Conservation (phyloP, 1,140 invertebrate species). For the Conus betulinus region DNA sequence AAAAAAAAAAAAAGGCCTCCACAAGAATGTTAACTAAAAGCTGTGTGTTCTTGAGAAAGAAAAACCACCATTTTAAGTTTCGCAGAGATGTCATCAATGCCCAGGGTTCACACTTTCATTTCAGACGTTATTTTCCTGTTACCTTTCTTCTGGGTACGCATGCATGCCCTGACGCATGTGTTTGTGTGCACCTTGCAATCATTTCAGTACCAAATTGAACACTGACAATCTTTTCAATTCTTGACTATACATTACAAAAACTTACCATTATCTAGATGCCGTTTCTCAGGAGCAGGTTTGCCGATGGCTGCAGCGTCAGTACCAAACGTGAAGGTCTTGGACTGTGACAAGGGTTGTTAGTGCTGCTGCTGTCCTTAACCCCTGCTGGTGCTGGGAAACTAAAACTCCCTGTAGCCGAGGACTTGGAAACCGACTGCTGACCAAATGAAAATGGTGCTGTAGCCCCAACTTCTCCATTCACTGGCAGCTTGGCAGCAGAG, state of each 20-base stretch:
- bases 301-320: neutral
- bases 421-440: neutral
- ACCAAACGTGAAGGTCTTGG: conserved; percentile 3
- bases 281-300: neutral
- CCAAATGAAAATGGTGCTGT: conserved; percentile 16
- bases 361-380: neutral
- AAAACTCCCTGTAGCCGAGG: neutral
- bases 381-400: neutral
- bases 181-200: no score
- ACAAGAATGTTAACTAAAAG: no score
- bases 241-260: neutral
- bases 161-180: no score
- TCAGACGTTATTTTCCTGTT: no score
- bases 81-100: no score
- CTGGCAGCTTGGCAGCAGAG: conserved; percentile 4
- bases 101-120: no score
- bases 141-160: no score
- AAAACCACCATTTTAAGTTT: no score
- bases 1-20: no score
- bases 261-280: conserved; percentile 14
- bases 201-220: no score
- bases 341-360: neutral
- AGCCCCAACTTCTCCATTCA: conserved; percentile 20
- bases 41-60: no score
- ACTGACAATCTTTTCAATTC: no score